Percentiles rank a stretch among this genome's conserved stretches.
phyloP scores from a whole-genome alignment of 2,888 invertebrate genomes.

The Pachydiplax longipennis region DNA sequence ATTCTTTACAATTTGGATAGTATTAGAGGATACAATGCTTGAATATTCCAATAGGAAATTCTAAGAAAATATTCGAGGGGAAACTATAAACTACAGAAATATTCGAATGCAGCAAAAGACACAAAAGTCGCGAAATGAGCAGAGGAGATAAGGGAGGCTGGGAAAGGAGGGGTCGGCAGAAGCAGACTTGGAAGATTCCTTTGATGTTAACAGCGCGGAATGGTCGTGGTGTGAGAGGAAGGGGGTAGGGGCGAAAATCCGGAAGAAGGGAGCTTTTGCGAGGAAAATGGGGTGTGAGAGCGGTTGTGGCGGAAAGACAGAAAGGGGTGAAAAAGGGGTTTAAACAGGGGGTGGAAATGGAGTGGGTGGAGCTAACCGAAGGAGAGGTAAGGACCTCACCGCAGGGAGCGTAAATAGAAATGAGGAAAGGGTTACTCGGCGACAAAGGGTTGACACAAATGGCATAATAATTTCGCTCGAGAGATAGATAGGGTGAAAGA shows the following conservation, averaged over 20 bases:
- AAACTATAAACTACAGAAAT: too few relatives aligned
- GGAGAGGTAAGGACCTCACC: neutral
- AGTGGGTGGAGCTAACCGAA: neutral
- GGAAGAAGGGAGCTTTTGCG: neutral
- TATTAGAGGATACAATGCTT: too few relatives aligned
- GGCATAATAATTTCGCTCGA: constrained; percentile 34
- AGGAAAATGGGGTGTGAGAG: neutral
- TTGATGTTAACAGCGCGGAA: constrained; percentile 38
- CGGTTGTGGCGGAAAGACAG: neutral
- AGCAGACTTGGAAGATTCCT: neutral
- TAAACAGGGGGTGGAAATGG: neutral
- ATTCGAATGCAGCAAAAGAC: neutral
- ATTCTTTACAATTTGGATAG: too few relatives aligned
- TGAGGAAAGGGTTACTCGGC: neutral
- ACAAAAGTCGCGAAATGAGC: neutral
- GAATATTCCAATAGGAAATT: too few relatives aligned
- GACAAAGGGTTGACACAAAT: constrained; percentile 43
- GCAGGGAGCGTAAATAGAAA: neutral
- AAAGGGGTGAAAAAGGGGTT: neutral
- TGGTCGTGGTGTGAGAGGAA: neutral
- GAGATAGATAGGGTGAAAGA: neutral
- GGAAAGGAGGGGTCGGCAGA: neutral
- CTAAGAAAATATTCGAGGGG: too few relatives aligned
- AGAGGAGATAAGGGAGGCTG: neutral
- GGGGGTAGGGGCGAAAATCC: neutral